A percentile compares a stretch with the other conserved stretches of the same genome.
Evolutionary conservation across 2,888 invertebrate species (phyloP).

Genomic region (Seira ritae): DNA sequence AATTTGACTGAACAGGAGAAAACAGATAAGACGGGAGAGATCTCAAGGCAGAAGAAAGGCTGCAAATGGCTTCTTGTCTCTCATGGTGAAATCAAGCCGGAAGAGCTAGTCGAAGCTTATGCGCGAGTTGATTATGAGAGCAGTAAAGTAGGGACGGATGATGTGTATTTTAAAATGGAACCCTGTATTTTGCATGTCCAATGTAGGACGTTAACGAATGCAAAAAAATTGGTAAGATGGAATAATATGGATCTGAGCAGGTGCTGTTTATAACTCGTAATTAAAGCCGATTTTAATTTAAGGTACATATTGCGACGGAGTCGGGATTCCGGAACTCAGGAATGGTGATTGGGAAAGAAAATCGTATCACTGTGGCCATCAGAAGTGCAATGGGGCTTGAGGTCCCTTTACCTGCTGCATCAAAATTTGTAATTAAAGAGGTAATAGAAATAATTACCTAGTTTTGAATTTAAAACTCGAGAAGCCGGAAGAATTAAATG

Average conservation of each 20-base stretch:
- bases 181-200: slow-evolving; percentile 71
- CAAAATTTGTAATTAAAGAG: neutral
- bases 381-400: slow-evolving; percentile 69
- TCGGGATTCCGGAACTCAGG: slow-evolving; percentile 72
- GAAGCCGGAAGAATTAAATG: too few relatives aligned
- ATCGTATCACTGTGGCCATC: slow-evolving; percentile 72
- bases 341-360: slow-evolving; percentile 72
- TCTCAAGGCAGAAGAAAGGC: slow-evolving; percentile 67
- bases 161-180: slow-evolving; percentile 70
- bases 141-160: neutral
- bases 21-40: too few relatives aligned
- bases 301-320: slow-evolving; percentile 68
- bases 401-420: slow-evolving; percentile 61
- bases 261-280: neutral
- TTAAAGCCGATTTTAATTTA: neutral
- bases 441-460: slow-evolving; percentile 31
- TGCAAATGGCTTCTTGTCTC: slow-evolving; percentile 71
- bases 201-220: slow-evolving; percentile 65
- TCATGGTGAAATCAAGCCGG: slow-evolving; percentile 65
- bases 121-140: slow-evolving; percentile 14
- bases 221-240: slow-evolving; percentile 68
- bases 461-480: too few relatives aligned
- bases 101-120: slow-evolving; percentile 59
- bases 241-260: too few relatives aligned
- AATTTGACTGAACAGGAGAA: neutral